Conservation (phyloP, 1,140 invertebrate species). For the Leptinotarsa lineolata region DNA sequence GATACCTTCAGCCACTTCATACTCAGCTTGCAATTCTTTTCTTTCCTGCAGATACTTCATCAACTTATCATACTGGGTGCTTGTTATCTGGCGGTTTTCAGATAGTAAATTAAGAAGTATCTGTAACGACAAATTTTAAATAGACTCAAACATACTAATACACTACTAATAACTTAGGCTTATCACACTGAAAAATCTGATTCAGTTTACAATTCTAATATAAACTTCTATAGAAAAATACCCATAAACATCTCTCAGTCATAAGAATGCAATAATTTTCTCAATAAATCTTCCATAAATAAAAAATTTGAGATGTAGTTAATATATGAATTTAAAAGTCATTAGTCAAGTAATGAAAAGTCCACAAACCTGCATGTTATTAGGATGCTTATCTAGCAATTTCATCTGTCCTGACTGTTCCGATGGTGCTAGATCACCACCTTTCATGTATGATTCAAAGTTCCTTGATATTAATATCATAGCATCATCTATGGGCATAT, state of each 20-base stretch:
- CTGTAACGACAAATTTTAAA: conserved; percentile 37
- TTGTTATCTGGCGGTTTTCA: conserved; percentile 78
- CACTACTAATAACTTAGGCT: too few relatives aligned
- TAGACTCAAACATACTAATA: too few relatives aligned
- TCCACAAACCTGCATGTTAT: conserved; percentile 65
- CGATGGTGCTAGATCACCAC: conserved; percentile 58
- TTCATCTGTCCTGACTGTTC: conserved; percentile 51
- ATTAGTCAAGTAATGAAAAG: too few relatives aligned
- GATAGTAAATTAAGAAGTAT: conserved; percentile 78
- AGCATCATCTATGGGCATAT: conserved; percentile 93
- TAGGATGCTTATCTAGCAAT: conserved; percentile 65
- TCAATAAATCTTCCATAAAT: too few relatives aligned
- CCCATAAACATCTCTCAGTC: too few relatives aligned
- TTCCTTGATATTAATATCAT: conserved; percentile 77
- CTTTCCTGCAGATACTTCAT: conserved; percentile 79
- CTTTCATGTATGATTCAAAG: conserved; percentile 77
- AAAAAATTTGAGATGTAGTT: too few relatives aligned
- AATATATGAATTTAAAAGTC: too few relatives aligned
- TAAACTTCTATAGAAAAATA: too few relatives aligned
- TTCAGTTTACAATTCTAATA: too few relatives aligned
- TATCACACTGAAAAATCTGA: too few relatives aligned
- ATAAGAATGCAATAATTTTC: too few relatives aligned
- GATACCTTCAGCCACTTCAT: conserved; percentile 68
- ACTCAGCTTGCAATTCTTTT: conserved; percentile 71
- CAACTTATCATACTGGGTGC: conserved; percentile 79